Conservation (phyloP, 2,888 invertebrate species). For the Drosophila buzzatii region DNA sequence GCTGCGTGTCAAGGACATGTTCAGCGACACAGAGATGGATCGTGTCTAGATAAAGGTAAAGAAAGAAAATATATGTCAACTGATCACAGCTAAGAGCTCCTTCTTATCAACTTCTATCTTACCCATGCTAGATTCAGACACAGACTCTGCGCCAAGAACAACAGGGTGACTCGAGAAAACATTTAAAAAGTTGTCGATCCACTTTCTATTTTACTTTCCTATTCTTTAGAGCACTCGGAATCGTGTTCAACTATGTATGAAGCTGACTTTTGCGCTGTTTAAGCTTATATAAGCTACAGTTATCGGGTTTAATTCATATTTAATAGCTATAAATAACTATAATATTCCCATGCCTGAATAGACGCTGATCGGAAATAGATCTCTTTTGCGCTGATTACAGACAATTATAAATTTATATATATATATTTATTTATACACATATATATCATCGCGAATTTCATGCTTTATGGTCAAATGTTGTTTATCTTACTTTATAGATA, state of each 20-base stretch:
- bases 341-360: conserved; percentile 50
- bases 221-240: background rate
- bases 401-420: background rate
- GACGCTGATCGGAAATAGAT: conserved; percentile 20
- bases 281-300: conserved; percentile 45
- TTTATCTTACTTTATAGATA: background rate
- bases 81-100: background rate
- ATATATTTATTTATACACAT: background rate
- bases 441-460: conserved; percentile 23
- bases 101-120: conserved; percentile 11
- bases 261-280: background rate
- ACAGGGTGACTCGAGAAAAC: conserved; percentile 23
- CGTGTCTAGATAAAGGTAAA: conserved; percentile 52
- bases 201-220: background rate
- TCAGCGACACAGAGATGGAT: conserved; percentile 68
- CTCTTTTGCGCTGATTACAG: background rate
- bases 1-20: conserved; percentile 71
- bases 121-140: conserved; percentile 59
- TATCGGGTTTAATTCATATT: conserved; percentile 29
- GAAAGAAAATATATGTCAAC: background rate
- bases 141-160: conserved; percentile 42
- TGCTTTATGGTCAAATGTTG: conserved; percentile 6
- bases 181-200: conserved; percentile 26
- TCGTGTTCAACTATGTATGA: conserved; percentile 10
- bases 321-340: conserved; percentile 44